A percentile compares a stretch with the other conserved stretches of the same genome.
Conservation (phyloP, 2,113 vertebrate genomes). For the Daboia siamensis region DNA sequence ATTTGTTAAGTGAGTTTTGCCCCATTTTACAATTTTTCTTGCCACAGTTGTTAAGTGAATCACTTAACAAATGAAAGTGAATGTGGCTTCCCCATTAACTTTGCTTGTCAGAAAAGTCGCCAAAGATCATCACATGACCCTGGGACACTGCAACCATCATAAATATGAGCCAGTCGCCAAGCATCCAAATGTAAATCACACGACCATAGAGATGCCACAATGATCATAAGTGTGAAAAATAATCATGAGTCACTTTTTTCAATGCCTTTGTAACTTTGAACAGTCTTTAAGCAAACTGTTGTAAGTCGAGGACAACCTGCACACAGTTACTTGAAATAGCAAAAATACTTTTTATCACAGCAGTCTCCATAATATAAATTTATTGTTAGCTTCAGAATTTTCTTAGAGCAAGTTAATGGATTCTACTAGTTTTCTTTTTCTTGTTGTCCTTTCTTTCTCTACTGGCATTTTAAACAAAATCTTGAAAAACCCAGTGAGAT, state of each 20-base stretch:
- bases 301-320: background rate
- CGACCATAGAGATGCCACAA: background rate
- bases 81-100: background rate
- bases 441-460: background rate
- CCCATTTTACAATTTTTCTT: too few relatives aligned
- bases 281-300: background rate
- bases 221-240: background rate
- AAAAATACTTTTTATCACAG: background rate
- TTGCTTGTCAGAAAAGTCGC: background rate
- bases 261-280: background rate
- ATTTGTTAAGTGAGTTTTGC: background rate
- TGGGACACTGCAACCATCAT: background rate
- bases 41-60: background rate
- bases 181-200: background rate
- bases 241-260: background rate
- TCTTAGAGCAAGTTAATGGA: background rate
- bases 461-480: background rate
- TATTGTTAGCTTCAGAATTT: background rate
- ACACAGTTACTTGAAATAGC: background rate
- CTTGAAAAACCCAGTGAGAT: background rate
- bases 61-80: background rate
- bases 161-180: background rate
- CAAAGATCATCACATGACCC: background rate
- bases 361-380: background rate
- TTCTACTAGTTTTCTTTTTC: background rate